These are phyloP conservation scores for Eciton burchellii DNA, from an alignment of 1,140 invertebrate species.

Conservation along the genomic window DNA sequence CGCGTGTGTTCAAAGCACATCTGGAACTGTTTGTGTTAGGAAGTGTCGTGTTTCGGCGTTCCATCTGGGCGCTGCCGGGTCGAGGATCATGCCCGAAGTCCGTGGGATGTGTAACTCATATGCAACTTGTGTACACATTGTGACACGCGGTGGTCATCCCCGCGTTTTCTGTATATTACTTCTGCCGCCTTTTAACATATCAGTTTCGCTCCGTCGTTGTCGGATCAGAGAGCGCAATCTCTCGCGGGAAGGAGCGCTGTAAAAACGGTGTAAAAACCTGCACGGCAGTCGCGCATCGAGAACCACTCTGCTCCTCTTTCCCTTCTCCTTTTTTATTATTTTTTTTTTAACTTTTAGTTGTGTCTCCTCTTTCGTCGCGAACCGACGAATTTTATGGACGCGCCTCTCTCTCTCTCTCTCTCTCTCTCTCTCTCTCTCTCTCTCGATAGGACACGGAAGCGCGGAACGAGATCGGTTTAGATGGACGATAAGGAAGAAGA, in stretches of 20 bases:
- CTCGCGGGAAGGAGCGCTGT: not conserved
- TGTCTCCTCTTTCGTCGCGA: not conserved
- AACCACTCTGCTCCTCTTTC: not conserved
- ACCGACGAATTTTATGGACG: not conserved
- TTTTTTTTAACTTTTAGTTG: not conserved
- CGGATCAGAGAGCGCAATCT: conserved; percentile 5
- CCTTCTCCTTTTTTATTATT: no score
- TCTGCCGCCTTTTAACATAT: conserved; percentile 55
- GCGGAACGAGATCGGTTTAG: not conserved
- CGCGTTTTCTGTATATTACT: conserved; percentile 46
- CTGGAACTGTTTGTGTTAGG: conserved; percentile 67
- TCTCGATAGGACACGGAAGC: not conserved
- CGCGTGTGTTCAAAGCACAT: conserved; percentile 56
- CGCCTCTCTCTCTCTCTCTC: no score
- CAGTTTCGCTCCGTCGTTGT: conserved; percentile 24
- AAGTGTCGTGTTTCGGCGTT: conserved; percentile 67
- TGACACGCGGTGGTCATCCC: conserved; percentile 37
- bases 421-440: no score
- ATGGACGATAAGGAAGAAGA: no score
- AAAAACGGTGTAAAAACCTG: not conserved
- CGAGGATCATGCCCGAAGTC: conserved; percentile 56
- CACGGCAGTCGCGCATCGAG: not conserved
- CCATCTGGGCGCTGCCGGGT: conserved; percentile 63
- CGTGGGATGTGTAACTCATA: conserved; percentile 62
- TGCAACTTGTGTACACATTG: conserved; percentile 66